Conservation (phyloP, 2,113 vertebrate species). For the Grantiella picta region DNA sequence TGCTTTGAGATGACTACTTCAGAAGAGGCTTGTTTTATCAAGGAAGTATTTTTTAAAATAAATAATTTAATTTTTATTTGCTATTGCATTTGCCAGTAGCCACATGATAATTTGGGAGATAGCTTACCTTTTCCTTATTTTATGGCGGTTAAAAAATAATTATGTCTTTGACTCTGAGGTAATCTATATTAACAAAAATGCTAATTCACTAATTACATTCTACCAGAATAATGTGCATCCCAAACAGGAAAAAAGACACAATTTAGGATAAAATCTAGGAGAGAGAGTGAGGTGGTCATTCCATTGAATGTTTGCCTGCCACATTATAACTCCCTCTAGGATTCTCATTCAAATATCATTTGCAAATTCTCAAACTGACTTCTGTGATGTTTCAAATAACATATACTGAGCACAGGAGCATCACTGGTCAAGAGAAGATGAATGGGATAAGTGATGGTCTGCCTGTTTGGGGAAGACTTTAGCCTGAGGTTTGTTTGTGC, state of each 20-base stretch:
- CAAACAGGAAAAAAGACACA: background rate
- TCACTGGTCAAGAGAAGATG: background rate
- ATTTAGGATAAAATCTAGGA: background rate
- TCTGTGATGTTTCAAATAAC: background rate
- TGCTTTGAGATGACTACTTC: background rate
- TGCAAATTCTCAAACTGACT: background rate
- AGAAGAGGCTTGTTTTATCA: background rate
- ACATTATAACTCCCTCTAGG: accelerated
- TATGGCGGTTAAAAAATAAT: background rate
- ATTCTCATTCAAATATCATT: background rate
- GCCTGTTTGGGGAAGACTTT: background rate
- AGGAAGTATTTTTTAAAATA: background rate
- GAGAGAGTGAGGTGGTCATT: background rate
- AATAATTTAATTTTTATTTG: background rate
- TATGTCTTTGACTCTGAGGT: background rate
- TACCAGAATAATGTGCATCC: background rate
- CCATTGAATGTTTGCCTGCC: background rate
- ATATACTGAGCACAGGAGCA: background rate
- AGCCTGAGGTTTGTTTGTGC: background rate
- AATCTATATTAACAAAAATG: background rate
- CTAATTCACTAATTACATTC: background rate
- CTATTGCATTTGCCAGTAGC: background rate
- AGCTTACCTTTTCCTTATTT: background rate
- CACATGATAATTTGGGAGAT: background rate
- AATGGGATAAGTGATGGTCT: background rate